phyloP scores from a whole-genome alignment of 53 echinoderm and acorn worm species.

The Apostichopus leukothele region DNA sequence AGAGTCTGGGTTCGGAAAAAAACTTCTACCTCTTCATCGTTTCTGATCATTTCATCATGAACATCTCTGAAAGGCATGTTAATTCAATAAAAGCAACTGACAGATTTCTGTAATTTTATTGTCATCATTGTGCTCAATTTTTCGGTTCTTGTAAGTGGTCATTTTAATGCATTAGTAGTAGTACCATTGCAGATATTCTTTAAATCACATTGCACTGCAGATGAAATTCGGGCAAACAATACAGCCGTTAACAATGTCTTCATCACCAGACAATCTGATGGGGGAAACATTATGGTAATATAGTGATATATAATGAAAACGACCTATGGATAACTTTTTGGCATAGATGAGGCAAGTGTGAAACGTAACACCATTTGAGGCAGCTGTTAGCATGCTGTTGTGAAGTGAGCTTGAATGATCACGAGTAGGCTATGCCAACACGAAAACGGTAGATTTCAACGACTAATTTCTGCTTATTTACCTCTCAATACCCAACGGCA shows the following conservation, averaged over 20 bases:
- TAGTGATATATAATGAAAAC: neutral
- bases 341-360: neutral
- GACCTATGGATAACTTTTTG: neutral
- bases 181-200: no score
- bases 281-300: neutral
- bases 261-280: neutral
- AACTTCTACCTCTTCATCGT: no score
- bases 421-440: neutral
- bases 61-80: neutral
- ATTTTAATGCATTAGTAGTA: neutral
- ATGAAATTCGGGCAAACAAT: no score
- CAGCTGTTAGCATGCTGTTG: neutral
- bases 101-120: neutral
- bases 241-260: neutral
- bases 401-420: neutral
- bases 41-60: no score
- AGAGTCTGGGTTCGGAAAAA: no score
- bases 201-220: no score
- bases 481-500: neutral
- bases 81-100: neutral
- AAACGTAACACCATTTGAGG: neutral
- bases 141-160: neutral
- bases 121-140: neutral
- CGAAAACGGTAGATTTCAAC: neutral
- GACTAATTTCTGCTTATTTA: neutral